Percentiles rank a stretch among this genome's conserved stretches.
Conservation (phyloP, 2,888 invertebrate species). For the Catocala fraxini region DNA sequence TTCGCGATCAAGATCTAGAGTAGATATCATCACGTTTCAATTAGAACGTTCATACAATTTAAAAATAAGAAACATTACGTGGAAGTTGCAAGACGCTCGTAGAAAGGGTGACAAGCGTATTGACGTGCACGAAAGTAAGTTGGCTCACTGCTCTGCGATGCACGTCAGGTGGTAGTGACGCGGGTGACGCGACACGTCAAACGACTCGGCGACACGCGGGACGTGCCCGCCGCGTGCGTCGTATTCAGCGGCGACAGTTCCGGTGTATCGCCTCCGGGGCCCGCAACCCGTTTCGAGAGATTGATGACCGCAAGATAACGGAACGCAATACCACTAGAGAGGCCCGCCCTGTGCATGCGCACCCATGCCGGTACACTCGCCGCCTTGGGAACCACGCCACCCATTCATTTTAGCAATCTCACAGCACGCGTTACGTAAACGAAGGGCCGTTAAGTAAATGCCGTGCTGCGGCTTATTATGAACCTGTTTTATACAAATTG, state of each 20-base stretch:
- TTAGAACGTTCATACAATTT: conserved; percentile 10
- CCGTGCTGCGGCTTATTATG: conserved; percentile 53
- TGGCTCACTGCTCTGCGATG: not conserved
- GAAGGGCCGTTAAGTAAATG: conserved; percentile 64
- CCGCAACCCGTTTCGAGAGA: conserved; percentile 74
- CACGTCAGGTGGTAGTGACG: not conserved
- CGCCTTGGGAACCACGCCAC: conserved; percentile 62
- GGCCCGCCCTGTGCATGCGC: conserved; percentile 61
- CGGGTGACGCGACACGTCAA: conserved; percentile 47
- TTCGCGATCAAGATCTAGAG: conserved; percentile 3
- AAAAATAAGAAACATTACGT: conserved; percentile 7
- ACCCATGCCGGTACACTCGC: conserved; percentile 44
- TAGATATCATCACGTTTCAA: conserved; percentile 12
- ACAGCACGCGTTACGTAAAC: conserved; percentile 54
- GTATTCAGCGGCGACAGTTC: conserved; percentile 76
- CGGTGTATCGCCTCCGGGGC: conserved; percentile 75
- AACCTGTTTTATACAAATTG: conserved; percentile 62
- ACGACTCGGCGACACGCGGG: conserved; percentile 44
- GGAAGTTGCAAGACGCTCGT: conserved; percentile 14
- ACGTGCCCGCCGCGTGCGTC: conserved; percentile 65
- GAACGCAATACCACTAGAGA: conserved; percentile 71
- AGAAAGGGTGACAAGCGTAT: conserved; percentile 20
- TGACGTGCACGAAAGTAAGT: conserved; percentile 34
- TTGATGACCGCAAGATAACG: conserved; percentile 85
- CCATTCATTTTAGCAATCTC: conserved; percentile 64